phyloP scores from a whole-genome alignment of 2,888 invertebrate species.

The Gymnoscelis rufifasciata region DNA sequence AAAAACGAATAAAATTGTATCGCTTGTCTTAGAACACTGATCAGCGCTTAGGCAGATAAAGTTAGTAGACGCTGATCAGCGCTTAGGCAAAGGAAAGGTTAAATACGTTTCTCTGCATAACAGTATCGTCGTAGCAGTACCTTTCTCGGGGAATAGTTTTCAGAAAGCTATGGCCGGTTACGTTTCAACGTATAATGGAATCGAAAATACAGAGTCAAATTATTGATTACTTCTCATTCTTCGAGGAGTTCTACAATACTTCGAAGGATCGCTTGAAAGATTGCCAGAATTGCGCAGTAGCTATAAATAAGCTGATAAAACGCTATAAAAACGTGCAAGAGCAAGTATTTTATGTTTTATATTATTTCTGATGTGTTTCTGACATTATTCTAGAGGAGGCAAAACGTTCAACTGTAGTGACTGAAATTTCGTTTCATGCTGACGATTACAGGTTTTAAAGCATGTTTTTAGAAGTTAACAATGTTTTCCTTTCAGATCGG shows the following conservation, averaged over 20 bases:
- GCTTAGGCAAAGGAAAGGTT: no score
- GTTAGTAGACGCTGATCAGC: no score
- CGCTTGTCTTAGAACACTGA: no score
- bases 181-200: slow-evolving; percentile 56
- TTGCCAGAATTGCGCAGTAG: slow-evolving; percentile 68
- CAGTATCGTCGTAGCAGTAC: background rate
- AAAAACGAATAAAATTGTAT: no score
- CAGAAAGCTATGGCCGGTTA: slow-evolving; percentile 20
- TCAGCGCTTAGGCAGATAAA: no score
- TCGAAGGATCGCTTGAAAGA: slow-evolving; percentile 71
- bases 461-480: background rate
- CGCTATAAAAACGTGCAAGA: slow-evolving; percentile 70
- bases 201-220: slow-evolving; percentile 72
- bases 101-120: no score
- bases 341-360: slow-evolving; percentile 51
- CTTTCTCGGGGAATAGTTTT: background rate
- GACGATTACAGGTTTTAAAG: background rate
- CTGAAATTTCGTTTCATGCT: background rate
- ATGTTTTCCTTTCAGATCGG: slow-evolving; percentile 53
- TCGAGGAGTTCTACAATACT: slow-evolving; percentile 68
- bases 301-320: slow-evolving; percentile 74
- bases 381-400: background rate
- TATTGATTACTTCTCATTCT: slow-evolving; percentile 71
- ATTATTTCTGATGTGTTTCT: slow-evolving; percentile 22
- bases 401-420: background rate